Conservation (phyloP, 2,797 vertebrate species). For the Sebastes oblongus region DNA sequence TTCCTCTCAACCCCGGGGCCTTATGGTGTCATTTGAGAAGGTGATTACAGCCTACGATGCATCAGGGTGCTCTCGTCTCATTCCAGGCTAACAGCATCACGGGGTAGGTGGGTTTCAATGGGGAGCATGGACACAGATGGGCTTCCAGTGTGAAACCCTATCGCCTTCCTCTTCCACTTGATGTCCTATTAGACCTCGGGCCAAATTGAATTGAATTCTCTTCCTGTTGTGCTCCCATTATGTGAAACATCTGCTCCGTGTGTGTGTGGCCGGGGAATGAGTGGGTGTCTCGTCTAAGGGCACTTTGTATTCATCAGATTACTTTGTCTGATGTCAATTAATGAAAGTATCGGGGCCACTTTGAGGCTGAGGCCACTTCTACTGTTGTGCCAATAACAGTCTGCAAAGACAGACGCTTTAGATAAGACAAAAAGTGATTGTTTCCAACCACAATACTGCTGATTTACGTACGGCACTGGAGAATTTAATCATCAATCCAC, state of each 20-base stretch:
- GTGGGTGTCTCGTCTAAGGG: slow-evolving; percentile 43
- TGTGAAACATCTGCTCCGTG: slow-evolving; percentile 76
- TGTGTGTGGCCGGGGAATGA: slow-evolving; percentile 34
- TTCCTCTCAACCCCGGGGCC: slow-evolving; percentile 18
- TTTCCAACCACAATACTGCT: not conserved
- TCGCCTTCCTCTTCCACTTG: slow-evolving; percentile 60
- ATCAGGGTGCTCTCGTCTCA: slow-evolving; percentile 56
- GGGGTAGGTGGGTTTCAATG: slow-evolving; percentile 47
- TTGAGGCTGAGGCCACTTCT: slow-evolving; percentile 33
- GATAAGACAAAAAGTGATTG: not conserved
- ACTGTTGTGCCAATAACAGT: slow-evolving; percentile 14
- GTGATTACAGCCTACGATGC: slow-evolving; percentile 58
- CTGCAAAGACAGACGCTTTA: not conserved
- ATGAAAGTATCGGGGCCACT: slow-evolving; percentile 54
- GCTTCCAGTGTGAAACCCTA: slow-evolving; percentile 76
- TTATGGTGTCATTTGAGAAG: slow-evolving; percentile 42
- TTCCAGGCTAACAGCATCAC: slow-evolving; percentile 43
- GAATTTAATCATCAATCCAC: slow-evolving; percentile 14
- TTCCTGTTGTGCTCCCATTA: slow-evolving; percentile 78
- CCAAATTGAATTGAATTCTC: slow-evolving; percentile 75
- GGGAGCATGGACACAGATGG: slow-evolving; percentile 71
- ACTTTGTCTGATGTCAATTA: slow-evolving; percentile 66
- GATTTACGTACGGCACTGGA: slow-evolving; percentile 4
- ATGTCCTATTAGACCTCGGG: slow-evolving; percentile 77
- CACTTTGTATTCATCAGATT: slow-evolving; percentile 60